A percentile compares a stretch with the other conserved stretches of the same genome.
Conservation (phyloP, 2,113 vertebrate species). For the Electrona antarctica region DNA sequence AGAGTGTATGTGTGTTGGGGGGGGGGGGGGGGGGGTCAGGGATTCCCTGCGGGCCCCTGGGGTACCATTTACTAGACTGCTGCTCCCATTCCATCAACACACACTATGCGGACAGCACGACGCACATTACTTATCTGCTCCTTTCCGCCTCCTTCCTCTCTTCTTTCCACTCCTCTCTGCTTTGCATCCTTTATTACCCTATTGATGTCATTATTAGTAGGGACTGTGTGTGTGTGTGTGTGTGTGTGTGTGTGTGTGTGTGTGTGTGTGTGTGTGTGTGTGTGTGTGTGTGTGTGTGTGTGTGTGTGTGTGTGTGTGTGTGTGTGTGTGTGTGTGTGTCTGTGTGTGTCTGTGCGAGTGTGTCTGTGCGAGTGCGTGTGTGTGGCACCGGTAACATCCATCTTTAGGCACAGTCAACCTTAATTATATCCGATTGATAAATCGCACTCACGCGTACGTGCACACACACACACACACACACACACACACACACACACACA, state of each 20-base stretch:
- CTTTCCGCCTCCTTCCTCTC: background rate
- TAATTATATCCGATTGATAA: background rate
- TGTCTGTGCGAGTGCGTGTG: background rate
- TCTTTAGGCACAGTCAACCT: background rate
- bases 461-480: background rate
- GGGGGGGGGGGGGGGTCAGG: background rate
- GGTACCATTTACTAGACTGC: background rate
- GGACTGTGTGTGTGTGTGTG: conserved; percentile 6
- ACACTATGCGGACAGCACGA: background rate
- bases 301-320: background rate
- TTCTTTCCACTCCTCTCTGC: background rate
- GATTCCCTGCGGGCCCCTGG: background rate
- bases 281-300: background rate
- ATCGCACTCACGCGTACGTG: background rate
- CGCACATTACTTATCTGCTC: background rate
- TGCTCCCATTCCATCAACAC: conserved; percentile 1
- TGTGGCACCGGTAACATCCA: background rate
- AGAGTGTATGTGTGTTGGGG: background rate
- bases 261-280: background rate
- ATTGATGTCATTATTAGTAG: background rate
- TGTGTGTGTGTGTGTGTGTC: background rate
- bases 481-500: background rate
- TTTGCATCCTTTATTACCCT: background rate
- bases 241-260: background rate
- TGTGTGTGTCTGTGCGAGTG: background rate